Base-by-base conservation (phyloP, 2,113 vertebrate genomes). In the Nesogale talazaci region DNA sequence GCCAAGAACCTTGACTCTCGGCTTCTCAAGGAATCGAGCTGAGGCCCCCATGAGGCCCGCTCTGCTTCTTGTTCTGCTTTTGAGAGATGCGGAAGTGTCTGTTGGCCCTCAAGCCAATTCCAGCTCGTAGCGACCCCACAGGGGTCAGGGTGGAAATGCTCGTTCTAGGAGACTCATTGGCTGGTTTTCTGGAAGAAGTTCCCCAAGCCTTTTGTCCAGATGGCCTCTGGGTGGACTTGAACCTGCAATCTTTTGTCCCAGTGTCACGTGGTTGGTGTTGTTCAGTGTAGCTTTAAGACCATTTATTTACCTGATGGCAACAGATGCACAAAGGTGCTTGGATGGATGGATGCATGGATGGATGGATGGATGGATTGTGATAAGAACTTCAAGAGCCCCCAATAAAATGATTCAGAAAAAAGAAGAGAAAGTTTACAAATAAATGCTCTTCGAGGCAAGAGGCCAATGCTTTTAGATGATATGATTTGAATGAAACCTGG, bases 361-460 rank as follows among this genome's bases (percentile, higher is more conserved):
- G 10, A 52, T 52, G 46, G 10, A 52, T 52, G 46, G 4, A 52
- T 52, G 46, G 46, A 52, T 52, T 52, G 46, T 52, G 46, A 10
- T 52, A 52, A 52, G 46, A 52, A 12, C 46, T 52, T 52, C 14
- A 52, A 52, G 46, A 52, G 46, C 46, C 46, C 10, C 10, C 46
- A 52, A 52, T 52, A 52, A 52, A 52, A 52, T 52, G 46, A 52
- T 52, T 52, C 10, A 12, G 46, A 10, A 52, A 52, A 46, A 52
- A 52, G 14, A 52, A 52, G 14, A 7, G 63, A 90, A 52, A n/a
- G 17, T 83, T 90, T 84, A 31, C n/a, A 92, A 86, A 83, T 2
- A 15, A 69, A 83, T 52, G 46, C 46, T 52, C 46, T 86, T 88
- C 75, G 83, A 92, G 83, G 46, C 16, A 82, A 81, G 46, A 52